Conservation (phyloP, 2,113 vertebrate species). For the Ailurus styani region DNA sequence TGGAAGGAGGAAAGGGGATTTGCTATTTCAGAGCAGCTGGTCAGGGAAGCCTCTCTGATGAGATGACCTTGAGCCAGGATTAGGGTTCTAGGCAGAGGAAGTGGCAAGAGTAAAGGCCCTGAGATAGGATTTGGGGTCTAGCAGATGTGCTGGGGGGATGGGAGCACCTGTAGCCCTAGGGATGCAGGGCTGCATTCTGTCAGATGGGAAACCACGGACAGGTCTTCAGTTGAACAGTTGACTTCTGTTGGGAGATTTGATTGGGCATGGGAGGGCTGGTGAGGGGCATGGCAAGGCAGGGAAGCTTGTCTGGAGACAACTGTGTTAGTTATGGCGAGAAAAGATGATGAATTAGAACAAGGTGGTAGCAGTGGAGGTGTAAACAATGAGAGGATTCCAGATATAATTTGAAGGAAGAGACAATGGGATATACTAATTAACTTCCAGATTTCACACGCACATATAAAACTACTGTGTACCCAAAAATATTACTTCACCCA, state of each 20-base stretch:
- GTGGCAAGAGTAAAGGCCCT: not conserved
- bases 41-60: not conserved
- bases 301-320: not conserved
- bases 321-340: not conserved
- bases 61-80: not conserved
- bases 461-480: not conserved
- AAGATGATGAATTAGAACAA: not conserved
- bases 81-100: not conserved
- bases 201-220: not conserved
- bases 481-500: not conserved
- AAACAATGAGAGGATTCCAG: not conserved
- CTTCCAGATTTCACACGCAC: not conserved
- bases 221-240: not conserved
- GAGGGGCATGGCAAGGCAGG: accelerated
- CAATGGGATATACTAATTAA: not conserved
- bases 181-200: not conserved
- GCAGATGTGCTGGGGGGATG: not conserved
- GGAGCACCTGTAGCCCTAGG: not conserved
- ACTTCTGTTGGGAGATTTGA: not conserved
- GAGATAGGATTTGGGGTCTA: not conserved
- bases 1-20: not conserved
- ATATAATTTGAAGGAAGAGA: not conserved
- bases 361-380: not conserved
- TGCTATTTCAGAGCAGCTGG: not conserved
- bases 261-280: accelerated